phyloP scores from a whole-genome alignment of 1,140 invertebrate species.

The Rhynchophorus ferrugineus region DNA sequence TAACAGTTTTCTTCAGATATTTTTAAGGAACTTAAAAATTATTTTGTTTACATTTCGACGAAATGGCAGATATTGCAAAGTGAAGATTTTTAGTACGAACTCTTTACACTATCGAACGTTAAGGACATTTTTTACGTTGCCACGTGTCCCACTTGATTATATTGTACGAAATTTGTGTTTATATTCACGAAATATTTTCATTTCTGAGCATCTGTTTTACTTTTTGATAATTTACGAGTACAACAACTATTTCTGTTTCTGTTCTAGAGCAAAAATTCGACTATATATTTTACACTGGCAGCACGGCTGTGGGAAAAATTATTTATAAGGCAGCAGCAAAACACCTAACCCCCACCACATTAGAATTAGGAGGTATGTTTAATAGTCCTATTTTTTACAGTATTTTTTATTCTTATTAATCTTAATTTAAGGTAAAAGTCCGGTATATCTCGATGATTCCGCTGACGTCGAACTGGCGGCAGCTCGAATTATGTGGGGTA shows the following conservation, averaged over 20 bases:
- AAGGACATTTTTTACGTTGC: no score
- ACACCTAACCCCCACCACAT: conserved; percentile 83
- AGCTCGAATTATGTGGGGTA: conserved; percentile 88
- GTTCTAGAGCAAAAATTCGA: conserved; percentile 82
- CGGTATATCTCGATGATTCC: conserved; percentile 76
- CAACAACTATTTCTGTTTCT: conserved; percentile 39
- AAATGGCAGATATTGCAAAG: no score
- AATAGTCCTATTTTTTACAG: background rate
- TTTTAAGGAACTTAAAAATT: no score
- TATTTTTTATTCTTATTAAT: background rate
- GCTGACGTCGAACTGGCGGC: conserved; percentile 63
- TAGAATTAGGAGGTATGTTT: conserved; percentile 93
- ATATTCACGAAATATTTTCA: no score
- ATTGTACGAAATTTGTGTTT: no score
- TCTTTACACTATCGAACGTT: no score
- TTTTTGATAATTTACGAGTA: conserved; percentile 23
- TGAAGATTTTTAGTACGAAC: no score
- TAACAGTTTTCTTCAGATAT: no score
- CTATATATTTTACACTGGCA: conserved; percentile 97
- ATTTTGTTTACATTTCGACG: no score
- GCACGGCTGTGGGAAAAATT: conserved; percentile 77
- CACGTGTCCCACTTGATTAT: no score
- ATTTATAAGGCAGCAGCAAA: conserved; percentile 84
- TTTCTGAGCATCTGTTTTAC: no score
- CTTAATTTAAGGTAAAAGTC: conserved; percentile 45